Evolutionary conservation across 2,888 invertebrate genomes (phyloP), one percentile per base, ranked within the genome.

Genomic region (Hirtodrosophila cameraria): DNA sequence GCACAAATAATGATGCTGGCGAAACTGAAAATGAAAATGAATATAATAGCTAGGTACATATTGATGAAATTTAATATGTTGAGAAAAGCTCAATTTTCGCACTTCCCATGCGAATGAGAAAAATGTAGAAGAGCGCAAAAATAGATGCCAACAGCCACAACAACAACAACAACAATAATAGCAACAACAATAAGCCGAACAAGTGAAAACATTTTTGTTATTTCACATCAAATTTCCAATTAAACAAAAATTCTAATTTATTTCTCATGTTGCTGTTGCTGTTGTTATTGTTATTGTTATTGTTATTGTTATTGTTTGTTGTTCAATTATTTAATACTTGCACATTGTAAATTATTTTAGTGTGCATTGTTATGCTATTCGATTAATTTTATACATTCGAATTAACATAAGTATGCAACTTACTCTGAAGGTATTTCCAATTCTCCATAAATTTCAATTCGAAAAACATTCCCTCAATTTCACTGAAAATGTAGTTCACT

Each of bases 241-340:
- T 81, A 86, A 84, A 84, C 84, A 60, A 61, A 78, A 86, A 77
- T 84, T 86, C 78, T 74, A 77, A 77, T 77, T 86, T 83, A 76
- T 83, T 52, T 86, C 59, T 49, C 67, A 30, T 64, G 58, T 36
- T 61, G 31, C 33, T 46, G 41, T 42, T 15, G 41, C 33, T 64
- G 58, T 36, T 61, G 31, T 33, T 46, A 41, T 42, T 15, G 41
- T 52, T 18, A 11, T 45, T 28, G 27, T 11, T 31, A 23, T 20
- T 39, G 28, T 42, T 48, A 5, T 39, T 38, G 38, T 27, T 43
- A 38, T 15, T 46, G 60, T 49, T 39, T 58, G 52, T 31, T 59
- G 31, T 49, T 15, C 50, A 8, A 12, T 31, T 31, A 11, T 35
- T 48, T 9, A 38, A 63, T 49, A 23, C 43, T 43, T 46, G 33